Evolutionary conservation across 2,797 vertebrate species (phyloP), one percentile per base, ranked within the genome.

Genomic region (Pseudopleuronectes americanus): DNA sequence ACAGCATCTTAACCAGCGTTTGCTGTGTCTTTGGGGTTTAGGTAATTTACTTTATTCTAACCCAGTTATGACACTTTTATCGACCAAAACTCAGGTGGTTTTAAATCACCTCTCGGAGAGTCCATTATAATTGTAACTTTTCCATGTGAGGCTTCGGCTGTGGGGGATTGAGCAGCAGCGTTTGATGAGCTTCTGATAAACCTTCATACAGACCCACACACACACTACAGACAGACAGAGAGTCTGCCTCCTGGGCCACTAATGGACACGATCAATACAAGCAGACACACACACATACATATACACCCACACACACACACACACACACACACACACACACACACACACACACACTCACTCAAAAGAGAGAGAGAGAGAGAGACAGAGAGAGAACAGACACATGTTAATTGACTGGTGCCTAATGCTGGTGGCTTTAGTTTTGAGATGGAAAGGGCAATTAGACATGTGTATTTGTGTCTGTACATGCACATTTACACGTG

Each of bases 251-350:
- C 81, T 77, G 87, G 92, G 93, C 89, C 92, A 89, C 92, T 94
- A 94, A 94, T 94, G 93, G 92, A 93, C 86, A 88, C 77, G 84
- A 94, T 94, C 93, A 89, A 94, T 94, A 93, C 81, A 9, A 80
- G 63, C 85, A 85, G 89, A 86, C 88, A 76, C 79, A 86, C 85
- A 89, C 59, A 41, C 51, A 53, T 1, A 54, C 23, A 53, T 9
- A 22, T 21, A 52, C 19, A 93, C 78, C 16, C 77, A 65, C 86
- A 84, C 87, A 84, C 87, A 77, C 76, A 84, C 84, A 87, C 9
- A 41, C 38, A 41, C 38, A 41, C 13, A 41, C 38, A 8, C 4
- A 41, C 38, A 41, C 38, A 87, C 84, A 89, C 24, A 24, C 24
- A 24, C 24, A 24, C 24, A 24, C 24, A 24, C 24, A 81, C 91